A percentile compares a stretch with the other conserved stretches of the same genome.
Conservation (phyloP, 2,888 invertebrate species). For the Trachelus stipa region DNA sequence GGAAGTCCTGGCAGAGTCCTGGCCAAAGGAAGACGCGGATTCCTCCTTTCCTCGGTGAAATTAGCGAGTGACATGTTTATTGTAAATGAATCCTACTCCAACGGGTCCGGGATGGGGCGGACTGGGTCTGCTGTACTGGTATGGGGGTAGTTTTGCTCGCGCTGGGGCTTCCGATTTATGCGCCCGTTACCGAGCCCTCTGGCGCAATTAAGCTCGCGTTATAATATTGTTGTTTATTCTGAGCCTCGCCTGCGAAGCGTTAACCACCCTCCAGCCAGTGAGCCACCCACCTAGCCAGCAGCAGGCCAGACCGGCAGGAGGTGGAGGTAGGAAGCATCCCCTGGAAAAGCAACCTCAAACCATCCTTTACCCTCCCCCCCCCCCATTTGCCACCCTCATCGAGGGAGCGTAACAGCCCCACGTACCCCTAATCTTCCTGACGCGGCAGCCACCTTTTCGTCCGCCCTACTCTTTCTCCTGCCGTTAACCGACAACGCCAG, state of each 20-base stretch:
- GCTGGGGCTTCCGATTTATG: conserved; percentile 56
- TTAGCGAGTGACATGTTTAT: conserved; percentile 65
- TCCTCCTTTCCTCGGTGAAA: conserved; percentile 41
- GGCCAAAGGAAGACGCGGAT: conserved; percentile 12
- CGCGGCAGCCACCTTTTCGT: conserved; percentile 31
- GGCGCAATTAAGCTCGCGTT: conserved; percentile 65
- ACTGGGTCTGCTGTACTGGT: conserved; percentile 14
- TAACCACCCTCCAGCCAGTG: conserved; percentile 44
- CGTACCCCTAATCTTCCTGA: conserved; percentile 47
- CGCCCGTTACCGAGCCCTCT: conserved; percentile 62
- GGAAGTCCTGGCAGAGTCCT: not conserved
- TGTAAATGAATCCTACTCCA: conserved; percentile 63
- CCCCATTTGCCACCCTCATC: not conserved
- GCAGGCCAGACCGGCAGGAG: not conserved
- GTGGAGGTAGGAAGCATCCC: not conserved
- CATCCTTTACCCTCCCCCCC: not conserved
- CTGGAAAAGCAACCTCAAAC: not conserved
- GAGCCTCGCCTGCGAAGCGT: conserved; percentile 57
- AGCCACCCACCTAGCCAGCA: not conserved
- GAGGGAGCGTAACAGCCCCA: conserved; percentile 15
- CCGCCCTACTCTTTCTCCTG: conserved; percentile 32
- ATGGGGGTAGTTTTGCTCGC: conserved; percentile 29
- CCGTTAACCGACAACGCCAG: not conserved
- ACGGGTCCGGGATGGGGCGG: conserved; percentile 29
- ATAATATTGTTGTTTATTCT: conserved; percentile 66